These are phyloP conservation scores for Metridium senile DNA, from an alignment of 92 coral and sea anemone species.

Conservation along the genomic window DNA sequence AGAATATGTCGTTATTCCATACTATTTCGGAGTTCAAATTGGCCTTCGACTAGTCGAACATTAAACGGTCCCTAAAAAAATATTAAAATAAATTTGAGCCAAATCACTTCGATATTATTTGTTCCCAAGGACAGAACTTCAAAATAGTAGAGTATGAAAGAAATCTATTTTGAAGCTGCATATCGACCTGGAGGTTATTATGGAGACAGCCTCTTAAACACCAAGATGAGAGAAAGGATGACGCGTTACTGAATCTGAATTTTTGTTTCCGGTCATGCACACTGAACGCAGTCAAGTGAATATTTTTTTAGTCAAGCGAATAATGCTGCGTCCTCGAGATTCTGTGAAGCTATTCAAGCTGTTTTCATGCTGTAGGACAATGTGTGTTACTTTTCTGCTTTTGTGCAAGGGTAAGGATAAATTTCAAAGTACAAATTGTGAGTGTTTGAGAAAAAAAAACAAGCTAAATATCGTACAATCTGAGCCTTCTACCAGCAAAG, in stretches of 20 bases:
- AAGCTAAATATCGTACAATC: constrained; percentile 29
- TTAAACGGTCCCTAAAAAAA: too few species aligned
- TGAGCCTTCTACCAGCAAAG: constrained; percentile 35
- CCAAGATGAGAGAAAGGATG: constrained; percentile 29
- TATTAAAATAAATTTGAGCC: too few species aligned
- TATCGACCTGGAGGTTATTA: too few species aligned
- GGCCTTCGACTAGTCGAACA: too few species aligned
- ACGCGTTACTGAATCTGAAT: constrained; percentile 26
- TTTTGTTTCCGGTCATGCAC: constrained; percentile 23
- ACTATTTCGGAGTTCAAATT: too few species aligned
- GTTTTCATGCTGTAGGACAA: constrained; percentile 24
- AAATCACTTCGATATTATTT: too few species aligned
- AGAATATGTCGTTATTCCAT: too few species aligned
- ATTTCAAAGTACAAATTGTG: constrained; percentile 20
- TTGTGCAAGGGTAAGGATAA: constrained; percentile 20
- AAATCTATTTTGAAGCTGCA: too few species aligned
- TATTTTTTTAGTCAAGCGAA: constrained; percentile 21
- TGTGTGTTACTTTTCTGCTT: constrained; percentile 16
- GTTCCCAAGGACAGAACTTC: too few species aligned
- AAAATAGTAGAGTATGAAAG: too few species aligned
- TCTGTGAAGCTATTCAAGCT: constrained; percentile 19
- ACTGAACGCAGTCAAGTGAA: too few species aligned
- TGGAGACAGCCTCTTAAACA: too few species aligned
- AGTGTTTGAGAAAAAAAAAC: constrained; percentile 22
- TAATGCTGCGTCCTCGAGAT: constrained; percentile 15